These are phyloP conservation scores for Epizoanthus stellaris DNA, from an alignment of 92 coral and sea anemone genomes.

Conservation along the genomic window DNA sequence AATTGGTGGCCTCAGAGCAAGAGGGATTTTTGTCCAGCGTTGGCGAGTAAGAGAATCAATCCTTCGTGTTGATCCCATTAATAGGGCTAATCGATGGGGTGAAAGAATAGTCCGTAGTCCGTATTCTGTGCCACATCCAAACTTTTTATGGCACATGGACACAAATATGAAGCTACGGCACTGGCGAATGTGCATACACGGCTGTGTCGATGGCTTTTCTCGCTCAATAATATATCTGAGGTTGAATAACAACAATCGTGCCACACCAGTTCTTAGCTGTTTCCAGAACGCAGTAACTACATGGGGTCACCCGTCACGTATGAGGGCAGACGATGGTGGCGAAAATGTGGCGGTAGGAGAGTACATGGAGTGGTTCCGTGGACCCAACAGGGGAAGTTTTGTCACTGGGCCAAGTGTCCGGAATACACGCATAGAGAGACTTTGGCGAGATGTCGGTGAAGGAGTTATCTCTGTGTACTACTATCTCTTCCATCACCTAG, in stretches of 20 bases:
- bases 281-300: slow-evolving; percentile 39
- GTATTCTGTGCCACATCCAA: no score
- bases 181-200: no score
- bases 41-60: no score
- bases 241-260: slow-evolving; percentile 54
- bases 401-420: slow-evolving; percentile 66
- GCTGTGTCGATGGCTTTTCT: slow-evolving; percentile 48
- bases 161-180: no score
- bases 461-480: slow-evolving; percentile 45
- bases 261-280: slow-evolving; percentile 47
- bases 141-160: no score
- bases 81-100: no score
- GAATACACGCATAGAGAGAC: slow-evolving; percentile 60
- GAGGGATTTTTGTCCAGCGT: no score
- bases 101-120: no score
- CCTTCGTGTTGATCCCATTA: no score
- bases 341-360: slow-evolving; percentile 61
- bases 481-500: slow-evolving; percentile 42
- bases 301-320: slow-evolving; percentile 59
- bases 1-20: no score
- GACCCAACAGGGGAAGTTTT: slow-evolving; percentile 55
- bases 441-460: slow-evolving; percentile 68
- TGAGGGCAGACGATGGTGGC: slow-evolving; percentile 60
- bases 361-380: slow-evolving; percentile 50
- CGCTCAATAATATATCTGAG: slow-evolving; percentile 31